Evolutionary conservation across 1,140 invertebrate genomes (phyloP).

Genomic region (Neodiprion pinetum): DNA sequence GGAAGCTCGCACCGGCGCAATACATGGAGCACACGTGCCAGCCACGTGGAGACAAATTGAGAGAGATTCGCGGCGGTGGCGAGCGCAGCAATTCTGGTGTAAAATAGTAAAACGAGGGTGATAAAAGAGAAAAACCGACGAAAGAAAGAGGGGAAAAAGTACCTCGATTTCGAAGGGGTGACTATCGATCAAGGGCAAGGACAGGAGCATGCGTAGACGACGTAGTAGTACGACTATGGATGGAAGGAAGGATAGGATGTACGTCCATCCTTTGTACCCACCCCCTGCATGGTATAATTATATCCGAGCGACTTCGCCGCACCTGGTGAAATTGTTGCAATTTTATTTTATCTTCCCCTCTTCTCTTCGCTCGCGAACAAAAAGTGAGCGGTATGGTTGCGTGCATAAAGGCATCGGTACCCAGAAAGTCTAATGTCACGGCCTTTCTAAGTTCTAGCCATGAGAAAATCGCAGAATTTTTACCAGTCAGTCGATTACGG

Average conservation of each 20-base stretch:
- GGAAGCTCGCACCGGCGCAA: conserved; percentile 9
- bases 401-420: too few species aligned
- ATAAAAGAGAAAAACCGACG: conserved; percentile 9
- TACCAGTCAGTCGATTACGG: too few species aligned
- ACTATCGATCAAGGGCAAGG: conserved; percentile 61
- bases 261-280: neutral
- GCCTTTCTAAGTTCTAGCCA: too few species aligned
- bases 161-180: conserved; percentile 45
- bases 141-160: conserved; percentile 19
- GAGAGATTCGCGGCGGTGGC: neutral
- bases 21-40: conserved; percentile 4
- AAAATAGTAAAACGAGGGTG: neutral
- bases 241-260: neutral
- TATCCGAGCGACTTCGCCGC: too few species aligned
- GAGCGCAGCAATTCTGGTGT: neutral
- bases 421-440: too few species aligned
- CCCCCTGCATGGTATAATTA: neutral
- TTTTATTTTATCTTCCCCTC: too few species aligned
- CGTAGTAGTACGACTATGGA: neutral
- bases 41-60: conserved; percentile 8
- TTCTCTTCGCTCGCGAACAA: too few species aligned
- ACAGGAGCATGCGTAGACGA: conserved; percentile 54
- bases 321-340: too few species aligned
- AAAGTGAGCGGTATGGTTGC: too few species aligned
- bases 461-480: too few species aligned